Evolutionary conservation across 2,888 invertebrate species (phyloP), one percentile per base, ranked within the genome.

Genomic region (Archips xylosteana): DNA sequence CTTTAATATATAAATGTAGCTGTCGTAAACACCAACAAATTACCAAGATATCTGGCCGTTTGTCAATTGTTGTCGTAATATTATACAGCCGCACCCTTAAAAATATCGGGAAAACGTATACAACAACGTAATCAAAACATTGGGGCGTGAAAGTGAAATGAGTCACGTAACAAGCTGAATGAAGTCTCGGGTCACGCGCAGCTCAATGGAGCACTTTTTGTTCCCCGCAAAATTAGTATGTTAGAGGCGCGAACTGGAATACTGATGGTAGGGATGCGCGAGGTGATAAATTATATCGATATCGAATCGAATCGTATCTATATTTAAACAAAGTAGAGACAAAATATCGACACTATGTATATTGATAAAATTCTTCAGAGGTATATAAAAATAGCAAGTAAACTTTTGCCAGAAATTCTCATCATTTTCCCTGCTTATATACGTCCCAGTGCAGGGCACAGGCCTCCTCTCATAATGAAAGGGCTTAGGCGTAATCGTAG

Each of bases 61-160:
- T 12, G 5, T 49, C 49, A 54, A 23, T 54, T 54, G 54, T 54
- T 54, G 6, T 15, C 2, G 54, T 23, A 23, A 23, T 23, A 23
- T 54, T 9, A 0, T 0, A 6, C 3, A 32, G 57, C 57, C 57
- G 10, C 32, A 57, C 57, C 57, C 57, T 57, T 32, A 57, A 4
- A 32, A 65, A 51, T 36, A 51, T 59, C 12, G 36, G 59, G 15
- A 49, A 59, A 67, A 68, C 39, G 57, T 68, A 51, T 15, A 42
- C 39, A 39, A 39, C 23, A 67, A 68, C 49, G 63, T 68, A 42
- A 63, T 73, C 65, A 65, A 68, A 69, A 73, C 73, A 73, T 73
- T 59, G 32, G 68, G 59, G 63, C 73, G 61, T 34, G 68, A 73
- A 73, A 73, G 63, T 49, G 63, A 73, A 73, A 73, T 73, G 73